Conservation (phyloP, 1,140 invertebrate species). For the Nymphalis io region DNA sequence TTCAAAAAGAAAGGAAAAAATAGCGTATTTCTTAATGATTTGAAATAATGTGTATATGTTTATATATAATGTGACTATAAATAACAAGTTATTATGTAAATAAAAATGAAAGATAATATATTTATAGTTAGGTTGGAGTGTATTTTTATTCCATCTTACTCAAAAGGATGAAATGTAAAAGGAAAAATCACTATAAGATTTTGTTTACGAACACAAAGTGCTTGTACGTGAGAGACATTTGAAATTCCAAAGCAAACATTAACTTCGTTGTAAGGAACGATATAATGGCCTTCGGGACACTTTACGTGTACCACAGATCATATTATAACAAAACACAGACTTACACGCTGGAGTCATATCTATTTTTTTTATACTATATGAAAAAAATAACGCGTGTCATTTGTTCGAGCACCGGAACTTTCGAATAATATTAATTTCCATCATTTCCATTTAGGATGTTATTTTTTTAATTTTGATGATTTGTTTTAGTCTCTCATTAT, state of each 20-base stretch:
- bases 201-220: constrained; percentile 6
- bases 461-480: too few relatives aligned
- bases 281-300: neutral
- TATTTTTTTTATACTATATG: neutral
- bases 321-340: neutral
- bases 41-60: too few relatives aligned
- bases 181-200: neutral
- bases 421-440: too few relatives aligned
- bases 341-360: neutral
- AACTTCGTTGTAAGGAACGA: constrained; percentile 1
- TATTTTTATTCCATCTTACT: neutral
- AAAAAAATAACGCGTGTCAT: neutral
- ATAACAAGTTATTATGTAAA: too few relatives aligned
- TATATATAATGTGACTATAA: too few relatives aligned
- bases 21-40: too few relatives aligned
- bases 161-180: neutral
- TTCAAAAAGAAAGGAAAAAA: too few relatives aligned
- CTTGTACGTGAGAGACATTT: constrained; percentile 1
- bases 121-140: too few relatives aligned
- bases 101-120: too few relatives aligned
- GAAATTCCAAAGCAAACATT: neutral
- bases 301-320: neutral
- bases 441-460: too few relatives aligned
- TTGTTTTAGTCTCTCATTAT: too few relatives aligned
- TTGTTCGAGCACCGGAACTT: too few relatives aligned